Evolutionary conservation across 2,113 vertebrate species (phyloP).

Genomic region (Podocnemis expansa): DNA sequence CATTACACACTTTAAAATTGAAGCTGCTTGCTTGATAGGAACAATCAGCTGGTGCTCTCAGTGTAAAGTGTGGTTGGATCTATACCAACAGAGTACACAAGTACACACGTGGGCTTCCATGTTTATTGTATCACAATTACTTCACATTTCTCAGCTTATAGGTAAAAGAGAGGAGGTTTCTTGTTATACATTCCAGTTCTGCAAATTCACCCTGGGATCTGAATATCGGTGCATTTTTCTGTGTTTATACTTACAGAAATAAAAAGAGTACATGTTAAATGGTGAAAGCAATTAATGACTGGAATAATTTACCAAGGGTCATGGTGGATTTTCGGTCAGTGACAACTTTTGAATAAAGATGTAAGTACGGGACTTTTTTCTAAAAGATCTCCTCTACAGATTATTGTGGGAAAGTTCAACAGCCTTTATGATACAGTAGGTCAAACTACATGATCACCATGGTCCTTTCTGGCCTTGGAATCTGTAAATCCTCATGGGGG

Average conservation of each 20-base stretch:
- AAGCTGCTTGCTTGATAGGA: neutral
- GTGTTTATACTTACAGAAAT: neutral
- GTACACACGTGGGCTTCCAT: fast-evolving
- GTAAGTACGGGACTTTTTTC: neutral
- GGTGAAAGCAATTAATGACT: neutral
- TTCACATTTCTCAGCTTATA: neutral
- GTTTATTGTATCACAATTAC: neutral
- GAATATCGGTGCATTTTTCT: neutral
- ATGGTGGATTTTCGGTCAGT: neutral
- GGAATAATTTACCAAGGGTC: neutral
- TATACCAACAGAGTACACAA: neutral
- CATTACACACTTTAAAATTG: fast-evolving
- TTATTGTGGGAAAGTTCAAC: neutral
- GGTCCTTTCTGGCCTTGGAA: neutral
- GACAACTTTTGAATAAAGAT: neutral
- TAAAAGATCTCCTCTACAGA: neutral
- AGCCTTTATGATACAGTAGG: neutral
- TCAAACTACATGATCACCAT: neutral
- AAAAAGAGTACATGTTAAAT: neutral
- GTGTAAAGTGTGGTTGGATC: neutral
- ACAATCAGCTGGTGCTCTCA: fast-evolving
- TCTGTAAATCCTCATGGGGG: neutral
- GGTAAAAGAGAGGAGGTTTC: neutral
- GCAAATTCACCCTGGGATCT: neutral
- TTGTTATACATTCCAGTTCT: fast-evolving